phyloP scores from a whole-genome alignment of 2,888 invertebrate genomes.

The Ornithoptera alexandrae region DNA sequence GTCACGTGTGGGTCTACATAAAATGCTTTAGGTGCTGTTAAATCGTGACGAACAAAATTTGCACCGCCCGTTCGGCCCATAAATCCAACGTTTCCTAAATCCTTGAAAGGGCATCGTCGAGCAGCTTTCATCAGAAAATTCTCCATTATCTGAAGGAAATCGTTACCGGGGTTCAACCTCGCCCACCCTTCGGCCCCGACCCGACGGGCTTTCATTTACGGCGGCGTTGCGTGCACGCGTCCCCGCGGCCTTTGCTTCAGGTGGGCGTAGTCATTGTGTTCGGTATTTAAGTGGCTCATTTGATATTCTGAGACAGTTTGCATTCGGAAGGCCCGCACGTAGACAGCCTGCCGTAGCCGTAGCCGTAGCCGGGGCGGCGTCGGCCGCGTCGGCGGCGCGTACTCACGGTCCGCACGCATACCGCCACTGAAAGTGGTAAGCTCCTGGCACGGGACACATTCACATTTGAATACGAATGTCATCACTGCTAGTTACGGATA shows the following conservation, averaged over 20 bases:
- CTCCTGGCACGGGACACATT: conserved; percentile 7
- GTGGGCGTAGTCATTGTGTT: conserved; percentile 76
- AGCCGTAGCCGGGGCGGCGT: too few species aligned
- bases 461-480: conserved; percentile 16
- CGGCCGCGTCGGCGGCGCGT: conserved; percentile 57
- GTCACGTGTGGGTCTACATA: conserved; percentile 39
- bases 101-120: conserved; percentile 70
- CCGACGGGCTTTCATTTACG: conserved; percentile 72
- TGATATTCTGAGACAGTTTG: conserved; percentile 79
- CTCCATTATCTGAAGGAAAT: conserved; percentile 78
- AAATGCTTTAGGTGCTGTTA: conserved; percentile 58
- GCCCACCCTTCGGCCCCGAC: conserved; percentile 65
- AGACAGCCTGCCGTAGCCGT: conserved; percentile 38
- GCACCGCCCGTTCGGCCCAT: conserved; percentile 61
- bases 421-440: conserved; percentile 28
- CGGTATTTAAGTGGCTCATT: conserved; percentile 79
- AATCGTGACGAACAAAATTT: conserved; percentile 66
- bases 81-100: conserved; percentile 71
- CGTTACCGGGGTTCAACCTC: conserved; percentile 74
- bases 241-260: conserved; percentile 73
- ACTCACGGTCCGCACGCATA: conserved; percentile 50
- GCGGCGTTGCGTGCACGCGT: conserved; percentile 75
- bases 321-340: conserved; percentile 72
- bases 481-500: conserved; percentile 37
- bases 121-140: conserved; percentile 77